phyloP scores from a whole-genome alignment of 2,888 invertebrate genomes.

The Venusia cambrica region DNA sequence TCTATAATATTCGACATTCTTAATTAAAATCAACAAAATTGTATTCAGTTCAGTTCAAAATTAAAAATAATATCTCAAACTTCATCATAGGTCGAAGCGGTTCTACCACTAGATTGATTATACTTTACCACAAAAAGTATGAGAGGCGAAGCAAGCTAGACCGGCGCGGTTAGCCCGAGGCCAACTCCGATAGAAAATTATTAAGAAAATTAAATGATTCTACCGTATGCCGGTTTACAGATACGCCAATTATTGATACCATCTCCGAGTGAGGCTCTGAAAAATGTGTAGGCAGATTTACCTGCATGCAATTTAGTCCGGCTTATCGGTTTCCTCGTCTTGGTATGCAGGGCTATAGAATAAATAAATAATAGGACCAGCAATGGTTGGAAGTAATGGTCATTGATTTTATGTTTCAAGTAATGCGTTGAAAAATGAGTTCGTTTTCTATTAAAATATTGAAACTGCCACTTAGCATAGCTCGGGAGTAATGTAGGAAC shows the following conservation, averaged over 20 bases:
- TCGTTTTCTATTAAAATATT: constrained; percentile 28
- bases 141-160: constrained; percentile 58
- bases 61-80: constrained; percentile 16
- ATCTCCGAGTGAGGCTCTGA: constrained; percentile 57
- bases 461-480: constrained; percentile 26
- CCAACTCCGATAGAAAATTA: constrained; percentile 74
- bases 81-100: constrained; percentile 45
- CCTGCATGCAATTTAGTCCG: constrained; percentile 30
- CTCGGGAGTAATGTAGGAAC: constrained; percentile 22
- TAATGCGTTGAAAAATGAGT: constrained; percentile 41
- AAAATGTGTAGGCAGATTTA: constrained; percentile 67
- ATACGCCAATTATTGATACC: constrained; percentile 79
- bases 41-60: constrained; percentile 3
- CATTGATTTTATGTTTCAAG: constrained; percentile 62
- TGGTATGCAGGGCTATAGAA: constrained; percentile 14
- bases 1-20: no score
- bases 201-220: constrained; percentile 80
- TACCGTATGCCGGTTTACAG: constrained; percentile 67
- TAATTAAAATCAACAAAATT: no score
- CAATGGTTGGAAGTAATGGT: constrained; percentile 55
- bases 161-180: constrained; percentile 55
- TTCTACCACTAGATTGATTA: constrained; percentile 69
- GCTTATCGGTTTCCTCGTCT: constrained; percentile 51
- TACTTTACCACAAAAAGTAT: constrained; percentile 65
- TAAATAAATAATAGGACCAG: constrained; percentile 25